Percentiles rank a stretch among this genome's conserved stretches.
phyloP scores from a whole-genome alignment of 2,797 vertebrate genomes.

The Phalloptychus januarius region DNA sequence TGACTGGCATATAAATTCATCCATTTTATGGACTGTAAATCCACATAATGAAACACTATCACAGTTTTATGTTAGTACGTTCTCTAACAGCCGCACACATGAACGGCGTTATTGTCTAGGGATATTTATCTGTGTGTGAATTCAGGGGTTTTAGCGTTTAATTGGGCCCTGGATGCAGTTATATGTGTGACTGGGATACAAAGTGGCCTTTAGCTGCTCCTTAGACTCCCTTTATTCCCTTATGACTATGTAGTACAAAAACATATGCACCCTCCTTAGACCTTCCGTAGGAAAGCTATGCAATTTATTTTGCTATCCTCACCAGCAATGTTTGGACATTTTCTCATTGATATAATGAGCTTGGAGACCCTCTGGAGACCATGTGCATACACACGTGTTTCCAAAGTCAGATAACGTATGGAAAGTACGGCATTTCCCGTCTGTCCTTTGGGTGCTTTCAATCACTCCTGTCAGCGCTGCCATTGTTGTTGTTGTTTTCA shows the following conservation, averaged over 20 bases:
- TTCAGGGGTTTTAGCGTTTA: conserved; percentile 24
- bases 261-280: not conserved
- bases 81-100: conserved; percentile 37
- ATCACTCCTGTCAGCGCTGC: conserved; percentile 9
- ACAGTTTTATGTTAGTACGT: conserved; percentile 14
- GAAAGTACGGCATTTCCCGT: conserved; percentile 36
- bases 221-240: conserved; percentile 21
- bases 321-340: conserved; percentile 9
- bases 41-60: conserved; percentile 62
- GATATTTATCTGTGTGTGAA: conserved; percentile 42
- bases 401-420: conserved; percentile 32
- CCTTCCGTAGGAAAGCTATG: not conserved
- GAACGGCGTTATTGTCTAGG: conserved; percentile 27
- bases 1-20: conserved; percentile 53
- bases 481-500: conserved; percentile 14
- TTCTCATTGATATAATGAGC: conserved; percentile 14
- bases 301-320: not conserved
- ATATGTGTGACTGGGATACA: conserved; percentile 4
- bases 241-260: conserved; percentile 22
- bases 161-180: conserved; percentile 16
- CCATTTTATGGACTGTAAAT: conserved; percentile 51
- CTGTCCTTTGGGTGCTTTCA: conserved; percentile 34
- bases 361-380: conserved; percentile 23
- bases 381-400: conserved; percentile 12
- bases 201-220: conserved; percentile 37